phyloP scores from a whole-genome alignment of 1,140 invertebrate genomes.

The Stegodyphus mimosarum region DNA sequence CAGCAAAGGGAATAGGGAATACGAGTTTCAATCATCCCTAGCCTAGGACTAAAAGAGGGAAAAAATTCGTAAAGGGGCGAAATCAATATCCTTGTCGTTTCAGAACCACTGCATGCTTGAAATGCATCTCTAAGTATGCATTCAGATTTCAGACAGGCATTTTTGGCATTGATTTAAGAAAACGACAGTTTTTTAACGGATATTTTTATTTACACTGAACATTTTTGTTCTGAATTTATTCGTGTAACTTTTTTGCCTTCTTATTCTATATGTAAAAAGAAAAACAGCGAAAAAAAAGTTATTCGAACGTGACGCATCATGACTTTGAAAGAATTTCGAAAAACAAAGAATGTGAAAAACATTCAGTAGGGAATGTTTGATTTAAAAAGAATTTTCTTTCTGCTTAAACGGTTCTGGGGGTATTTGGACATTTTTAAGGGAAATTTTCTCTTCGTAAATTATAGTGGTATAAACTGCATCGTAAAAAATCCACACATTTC shows the following conservation, averaged over 20 bases:
- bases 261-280: too few relatives aligned
- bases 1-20: not conserved
- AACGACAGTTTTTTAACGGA: not conserved
- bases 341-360: too few relatives aligned
- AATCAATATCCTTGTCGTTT: slow-evolving; percentile 27
- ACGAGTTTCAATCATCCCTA: not conserved
- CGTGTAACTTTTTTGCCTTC: not conserved
- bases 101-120: not conserved
- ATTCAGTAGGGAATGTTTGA: too few relatives aligned
- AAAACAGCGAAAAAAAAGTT: too few relatives aligned
- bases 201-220: not conserved
- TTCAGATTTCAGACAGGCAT: slow-evolving; percentile 16
- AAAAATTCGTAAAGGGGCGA: not conserved
- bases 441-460: too few relatives aligned
- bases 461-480: too few relatives aligned
- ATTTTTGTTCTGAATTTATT: not conserved
- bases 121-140: slow-evolving; percentile 17
- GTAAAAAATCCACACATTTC: too few relatives aligned
- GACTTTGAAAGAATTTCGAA: too few relatives aligned
- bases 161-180: slow-evolving; percentile 18
- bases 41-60: not conserved
- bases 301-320: too few relatives aligned
- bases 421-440: too few relatives aligned
- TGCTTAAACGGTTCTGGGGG: too few relatives aligned
- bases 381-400: too few relatives aligned